Base-by-base conservation (phyloP, 2,797 vertebrate species). In the Neosalanx taihuensis region DNA sequence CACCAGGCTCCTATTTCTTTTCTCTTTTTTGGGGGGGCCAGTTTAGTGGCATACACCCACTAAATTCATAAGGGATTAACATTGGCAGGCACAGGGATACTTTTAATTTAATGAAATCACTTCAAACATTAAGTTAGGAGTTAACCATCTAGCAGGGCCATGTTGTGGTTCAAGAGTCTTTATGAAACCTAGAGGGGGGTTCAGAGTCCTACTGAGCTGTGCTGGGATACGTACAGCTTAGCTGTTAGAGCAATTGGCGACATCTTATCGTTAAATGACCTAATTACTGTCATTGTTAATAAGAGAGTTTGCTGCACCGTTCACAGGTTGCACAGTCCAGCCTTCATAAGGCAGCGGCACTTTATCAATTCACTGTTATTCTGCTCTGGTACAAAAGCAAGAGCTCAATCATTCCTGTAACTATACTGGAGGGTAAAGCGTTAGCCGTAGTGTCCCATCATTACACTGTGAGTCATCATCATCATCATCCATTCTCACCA, bases 121-220 rank as follows among this genome's bases (percentile, higher is more conserved):
- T 41, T 41, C 37, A 41, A 41, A 12, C 37, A 12, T 41, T 9
- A 41, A 41, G 37, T 31, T 37, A 37, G 37, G 9, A 20, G 12
- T 26, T 3, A n/a, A 23, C 37, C 20, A 49, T 26, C 31, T 35
- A 18, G 31, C 6, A 37, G 56, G 29, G 17, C 68, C 30, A 60
- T 73, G 70, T n/a, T 73, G 10, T 33, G 41, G n/a, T 46, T n/a
- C 4, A 26, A 46, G 56, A 57, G 49, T n/a, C n/a, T n/a, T n/a
- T n/a, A n/a, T n/a, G n/a, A n/a, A n/a, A n/a, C n/a, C n/a, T n/a
- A n/a, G n/a, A n/a, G n/a, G n/a, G n/a, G n/a, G n/a, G n/a, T n/a
- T n/a, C n/a, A n/a, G n/a, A n/a, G n/a, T n/a, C n/a, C n/a, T n/a
- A n/a, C n/a, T n/a, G n/a, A n/a, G n/a, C n/a, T n/a, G n/a, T n/a